phyloP scores from a whole-genome alignment of 2,113 vertebrate genomes.

The Neomonachus schauinslandi region DNA sequence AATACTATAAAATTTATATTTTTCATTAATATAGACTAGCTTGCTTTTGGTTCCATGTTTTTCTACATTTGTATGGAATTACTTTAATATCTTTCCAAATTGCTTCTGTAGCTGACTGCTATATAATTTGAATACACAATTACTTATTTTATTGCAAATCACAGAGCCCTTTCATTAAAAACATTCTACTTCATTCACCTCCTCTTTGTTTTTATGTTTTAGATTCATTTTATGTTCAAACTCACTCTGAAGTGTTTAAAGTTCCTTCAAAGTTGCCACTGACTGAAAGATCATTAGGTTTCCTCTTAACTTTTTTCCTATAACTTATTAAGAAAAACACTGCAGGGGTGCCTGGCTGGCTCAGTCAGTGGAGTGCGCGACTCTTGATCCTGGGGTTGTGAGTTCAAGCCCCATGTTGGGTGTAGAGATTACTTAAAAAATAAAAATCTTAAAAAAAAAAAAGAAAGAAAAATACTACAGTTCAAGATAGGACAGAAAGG shows the following conservation, averaged over 20 bases:
- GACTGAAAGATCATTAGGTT: not conserved
- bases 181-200: not conserved
- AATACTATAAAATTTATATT: constrained; percentile 22
- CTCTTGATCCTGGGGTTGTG: not conserved
- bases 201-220: constrained; percentile 11
- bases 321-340: constrained; percentile 39
- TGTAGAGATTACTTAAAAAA: not conserved
- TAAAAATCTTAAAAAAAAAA: not conserved
- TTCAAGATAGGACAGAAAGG: constrained; percentile 27
- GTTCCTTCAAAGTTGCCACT: not conserved
- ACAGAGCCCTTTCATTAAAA: not conserved
- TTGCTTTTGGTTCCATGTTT: not conserved
- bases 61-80: not conserved
- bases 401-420: not conserved
- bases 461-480: not conserved
- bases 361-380: rapidly evolving
- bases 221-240: constrained; percentile 44
- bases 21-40: constrained; percentile 21
- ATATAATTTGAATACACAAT: constrained; percentile 33
- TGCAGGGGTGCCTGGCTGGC: not conserved
- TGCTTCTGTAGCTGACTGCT: not conserved
- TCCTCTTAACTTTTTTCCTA: not conserved
- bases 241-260: constrained; percentile 1
- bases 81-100: constrained; percentile 41
- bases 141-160: constrained; percentile 29